These are phyloP conservation scores for Microcebus tavaratra DNA, from an alignment of 2,113 vertebrate genomes.

Conservation along the genomic window DNA sequence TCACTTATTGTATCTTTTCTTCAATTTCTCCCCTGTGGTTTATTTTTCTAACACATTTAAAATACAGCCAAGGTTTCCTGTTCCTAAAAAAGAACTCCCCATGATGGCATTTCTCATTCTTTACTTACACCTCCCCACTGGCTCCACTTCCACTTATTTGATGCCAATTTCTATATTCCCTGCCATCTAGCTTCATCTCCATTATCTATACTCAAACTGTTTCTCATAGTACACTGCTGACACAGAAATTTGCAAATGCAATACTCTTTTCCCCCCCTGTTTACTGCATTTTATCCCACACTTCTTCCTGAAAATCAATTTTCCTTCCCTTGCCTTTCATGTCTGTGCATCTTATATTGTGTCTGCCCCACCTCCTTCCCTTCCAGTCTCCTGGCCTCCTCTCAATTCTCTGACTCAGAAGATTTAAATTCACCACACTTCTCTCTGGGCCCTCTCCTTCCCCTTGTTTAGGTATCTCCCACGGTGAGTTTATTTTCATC, in stretches of 20 bases:
- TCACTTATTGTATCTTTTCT: neutral
- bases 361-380: no score
- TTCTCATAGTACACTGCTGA: neutral
- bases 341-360: neutral
- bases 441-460: neutral
- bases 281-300: neutral
- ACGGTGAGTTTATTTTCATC: neutral
- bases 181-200: neutral
- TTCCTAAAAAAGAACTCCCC: neutral
- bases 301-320: neutral
- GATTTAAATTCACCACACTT: neutral
- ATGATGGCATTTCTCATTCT: neutral
- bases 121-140: neutral
- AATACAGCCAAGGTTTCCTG: neutral
- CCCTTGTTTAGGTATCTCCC: no score
- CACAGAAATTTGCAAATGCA: neutral
- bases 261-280: neutral
- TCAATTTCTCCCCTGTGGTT: neutral
- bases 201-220: neutral
- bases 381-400: neutral
- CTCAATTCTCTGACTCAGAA: neutral
- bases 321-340: neutral
- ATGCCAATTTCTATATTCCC: neutral
- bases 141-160: neutral
- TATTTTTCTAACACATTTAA: neutral